Base-by-base conservation (phyloP, 2,888 invertebrate species). In the Saturnia pavonia region DNA sequence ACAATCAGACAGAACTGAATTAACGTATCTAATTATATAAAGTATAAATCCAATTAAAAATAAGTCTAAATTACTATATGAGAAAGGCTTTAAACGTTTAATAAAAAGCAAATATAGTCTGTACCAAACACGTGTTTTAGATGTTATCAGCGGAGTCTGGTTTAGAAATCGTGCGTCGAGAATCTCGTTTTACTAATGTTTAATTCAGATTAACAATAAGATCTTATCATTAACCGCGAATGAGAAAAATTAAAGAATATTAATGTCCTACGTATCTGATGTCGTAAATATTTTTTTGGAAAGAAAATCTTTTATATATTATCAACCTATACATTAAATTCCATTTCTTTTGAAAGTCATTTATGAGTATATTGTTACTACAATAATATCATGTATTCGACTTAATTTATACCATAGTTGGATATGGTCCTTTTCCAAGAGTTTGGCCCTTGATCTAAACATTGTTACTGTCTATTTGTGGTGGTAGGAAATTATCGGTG, bases 201-300 rank as follows among this genome's bases (percentile, higher is more conserved):
- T 79, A 78, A 80, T 80, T 80, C 76, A 70, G 75, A 78, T 81
- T 74, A 79, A 77, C 74, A 83, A 80, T 78, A 76, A 78, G 83
- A 84, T 84, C 75, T 77, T 80, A 85, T 85, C 80, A 74, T 76
- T 78, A 75, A 79, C 77, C 74, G 82, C 81, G 78, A 85, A 86
- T 84, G 77, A 83, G 76, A 80, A 73, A 81, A 83, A 81, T 80
- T 78, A 77, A 76, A 76, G 69, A 77, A 78, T 79, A 68, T 75
- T 76, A 76, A 75, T 82, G 78, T 75, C 80, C 81, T 82, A 73
- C 69, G 70, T 80, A 80, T 82, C 81, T 75, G 68, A 66, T 71
- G 72, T 74, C 76, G 71, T 79, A 76, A 76, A 77, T 76, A 76
- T 72, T 60, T 71, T 69, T 1, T 57, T 57, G 14, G 6, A 54